Conservation (phyloP, 2,797 vertebrate genomes). For the Esox masquinongy region DNA sequence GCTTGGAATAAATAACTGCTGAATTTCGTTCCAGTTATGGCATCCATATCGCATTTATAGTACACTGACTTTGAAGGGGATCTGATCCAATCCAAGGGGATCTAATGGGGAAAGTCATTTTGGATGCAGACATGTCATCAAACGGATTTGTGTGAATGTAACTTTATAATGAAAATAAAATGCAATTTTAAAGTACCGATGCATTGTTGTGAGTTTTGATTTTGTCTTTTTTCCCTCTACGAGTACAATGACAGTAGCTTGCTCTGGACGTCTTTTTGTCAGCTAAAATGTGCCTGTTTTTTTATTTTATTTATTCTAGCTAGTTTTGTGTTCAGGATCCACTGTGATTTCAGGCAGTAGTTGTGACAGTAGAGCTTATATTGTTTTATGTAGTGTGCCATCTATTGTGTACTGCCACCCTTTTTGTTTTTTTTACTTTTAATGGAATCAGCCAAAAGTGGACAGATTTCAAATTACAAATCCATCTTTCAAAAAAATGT, state of each 20-base stretch:
- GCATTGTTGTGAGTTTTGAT: slow-evolving; percentile 4
- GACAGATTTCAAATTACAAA: no score
- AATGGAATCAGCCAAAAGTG: no score
- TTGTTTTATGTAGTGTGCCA: no score
- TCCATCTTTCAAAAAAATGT: no score
- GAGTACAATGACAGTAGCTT: not conserved
- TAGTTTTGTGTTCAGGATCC: no score
- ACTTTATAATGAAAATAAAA: slow-evolving; percentile 68
- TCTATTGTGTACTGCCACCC: no score
- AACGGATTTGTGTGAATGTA: slow-evolving; percentile 59
- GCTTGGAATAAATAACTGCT: not conserved
- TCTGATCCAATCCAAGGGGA: not conserved
- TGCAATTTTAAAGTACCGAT: slow-evolving; percentile 36
- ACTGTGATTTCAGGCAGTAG: no score
- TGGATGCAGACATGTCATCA: slow-evolving; percentile 22
- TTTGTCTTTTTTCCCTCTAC: not conserved
- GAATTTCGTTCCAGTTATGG: not conserved
- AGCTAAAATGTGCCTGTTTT: not conserved
- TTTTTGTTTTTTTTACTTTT: no score
- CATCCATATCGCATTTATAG: not conserved
- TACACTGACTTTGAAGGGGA: not conserved
- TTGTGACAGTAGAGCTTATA: no score
- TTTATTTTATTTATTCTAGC: no score
- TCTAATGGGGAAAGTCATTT: not conserved
- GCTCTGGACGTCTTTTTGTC: not conserved